Evolutionary conservation across 1,140 invertebrate species (phyloP), one percentile per base, ranked within the genome.

Genomic region (Brachionus asplanchnoidis): DNA sequence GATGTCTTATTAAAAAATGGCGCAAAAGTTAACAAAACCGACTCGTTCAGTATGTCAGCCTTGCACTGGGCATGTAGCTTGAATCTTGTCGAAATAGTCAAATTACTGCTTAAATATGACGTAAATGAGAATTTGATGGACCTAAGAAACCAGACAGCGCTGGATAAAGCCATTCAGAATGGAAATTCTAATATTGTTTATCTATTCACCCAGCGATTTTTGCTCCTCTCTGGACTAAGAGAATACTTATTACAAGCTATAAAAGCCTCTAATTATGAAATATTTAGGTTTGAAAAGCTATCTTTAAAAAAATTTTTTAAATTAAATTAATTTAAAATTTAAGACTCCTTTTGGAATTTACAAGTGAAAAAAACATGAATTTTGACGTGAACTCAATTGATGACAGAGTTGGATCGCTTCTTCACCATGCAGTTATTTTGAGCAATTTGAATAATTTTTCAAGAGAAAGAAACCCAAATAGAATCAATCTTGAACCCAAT

Each of bases 11-110:
- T 82, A 23, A 44, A 28, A 60, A 60, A 82, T 32, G 44, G 44
- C 44, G 79, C 79, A 3, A 82, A 82, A 60, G 53, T 82, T 12
- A 68, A 68, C 17, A 82, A 82, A 60, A 82, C 79, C 23, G 79
- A 82, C 42, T 82, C 79, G 50, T 82, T 82, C 36, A 82, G 79
- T 44, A 82, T 82, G 79, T 42, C 79, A 0, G 79, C 79, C 8
- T 46, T 82, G 12, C 79, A 82, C 26, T 82, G 79, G 79, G 53
- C 50, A 20, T 60, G 53, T 20, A 60, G 79, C 9, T 46, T 82
- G 26, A 82, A 60, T 60, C 42, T 60, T 20, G 28, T 68, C 14
- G 79, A 82, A 20, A 82, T 82, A 40, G 40, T 68, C 23, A 68
- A 82, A 46, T n/a, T 82, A 8, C 42, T 82, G 9, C 26, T 82